phyloP scores from a whole-genome alignment of 2,113 vertebrate species.

The Alosa alosa region DNA sequence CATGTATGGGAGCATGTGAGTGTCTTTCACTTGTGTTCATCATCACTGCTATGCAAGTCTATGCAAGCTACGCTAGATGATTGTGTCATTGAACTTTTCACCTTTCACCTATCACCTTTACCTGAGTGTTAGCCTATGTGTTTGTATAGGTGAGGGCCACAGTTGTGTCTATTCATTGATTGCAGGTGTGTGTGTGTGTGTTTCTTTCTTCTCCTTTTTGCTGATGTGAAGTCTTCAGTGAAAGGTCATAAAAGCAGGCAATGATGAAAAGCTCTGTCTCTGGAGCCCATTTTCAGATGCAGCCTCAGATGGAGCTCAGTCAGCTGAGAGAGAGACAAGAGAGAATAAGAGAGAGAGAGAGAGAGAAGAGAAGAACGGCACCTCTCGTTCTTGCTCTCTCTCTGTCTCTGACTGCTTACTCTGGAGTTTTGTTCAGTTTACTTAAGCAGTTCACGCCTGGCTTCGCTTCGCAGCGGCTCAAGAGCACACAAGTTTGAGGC shows the following conservation, averaged over 20 bases:
- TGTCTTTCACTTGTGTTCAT: no score
- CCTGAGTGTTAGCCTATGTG: no score
- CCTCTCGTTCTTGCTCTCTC: not conserved
- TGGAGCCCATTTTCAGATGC: not conserved
- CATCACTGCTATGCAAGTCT: no score
- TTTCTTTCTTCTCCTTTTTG: not conserved
- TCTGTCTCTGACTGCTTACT: not conserved
- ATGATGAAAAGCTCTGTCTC: not conserved
- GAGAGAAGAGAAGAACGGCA: not conserved
- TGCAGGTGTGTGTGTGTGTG: not conserved
- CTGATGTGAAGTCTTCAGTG: not conserved
- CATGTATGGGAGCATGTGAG: no score
- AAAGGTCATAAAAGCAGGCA: not conserved
- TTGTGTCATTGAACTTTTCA: no score
- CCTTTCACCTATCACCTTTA: no score
- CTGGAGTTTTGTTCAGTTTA: slow-evolving; percentile 4
- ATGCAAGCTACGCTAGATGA: no score
- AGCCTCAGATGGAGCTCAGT: not conserved
- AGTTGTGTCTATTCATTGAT: not conserved
- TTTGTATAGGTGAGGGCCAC: no score
- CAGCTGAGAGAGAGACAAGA: not conserved
- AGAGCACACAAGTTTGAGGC: not conserved
- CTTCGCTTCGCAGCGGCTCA: not conserved
- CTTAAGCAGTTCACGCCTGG: slow-evolving; percentile 1
- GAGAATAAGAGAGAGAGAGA: not conserved